A percentile compares a stretch with the other conserved stretches of the same genome.
Evolutionary conservation across 2,113 vertebrate genomes (phyloP).

Genomic region (Atherinomorus stipes): DNA sequence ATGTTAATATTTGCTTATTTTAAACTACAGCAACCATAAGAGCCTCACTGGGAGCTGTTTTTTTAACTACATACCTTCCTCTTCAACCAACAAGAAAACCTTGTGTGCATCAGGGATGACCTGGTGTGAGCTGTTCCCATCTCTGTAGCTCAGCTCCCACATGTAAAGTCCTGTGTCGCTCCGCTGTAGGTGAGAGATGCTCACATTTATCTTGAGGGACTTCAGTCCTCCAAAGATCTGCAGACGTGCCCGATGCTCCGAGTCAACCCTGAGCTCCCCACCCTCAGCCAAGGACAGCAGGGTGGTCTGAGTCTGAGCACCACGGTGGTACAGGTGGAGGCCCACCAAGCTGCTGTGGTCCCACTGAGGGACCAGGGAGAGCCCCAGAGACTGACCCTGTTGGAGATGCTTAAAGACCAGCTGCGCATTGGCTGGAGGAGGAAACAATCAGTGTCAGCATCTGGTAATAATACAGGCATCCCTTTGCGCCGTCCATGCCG

Average conservation of each 20-base stretch:
- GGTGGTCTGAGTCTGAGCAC: constrained; percentile 60
- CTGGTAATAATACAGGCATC: neutral
- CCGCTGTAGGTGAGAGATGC: constrained; percentile 38
- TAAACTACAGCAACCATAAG: neutral
- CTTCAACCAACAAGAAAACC: constrained; percentile 70
- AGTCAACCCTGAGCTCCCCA: constrained; percentile 3
- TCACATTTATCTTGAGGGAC: constrained; percentile 61
- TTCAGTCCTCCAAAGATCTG: constrained; percentile 22
- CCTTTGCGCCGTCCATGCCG: neutral
- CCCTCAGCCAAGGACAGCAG: constrained; percentile 56
- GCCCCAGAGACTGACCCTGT: constrained; percentile 53
- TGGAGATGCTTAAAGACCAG: constrained; percentile 47
- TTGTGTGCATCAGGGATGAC: neutral
- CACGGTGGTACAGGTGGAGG: constrained; percentile 69
- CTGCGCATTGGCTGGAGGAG: constrained; percentile 51
- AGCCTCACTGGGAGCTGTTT: neutral
- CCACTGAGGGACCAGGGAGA: constrained; percentile 53
- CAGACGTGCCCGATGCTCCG: constrained; percentile 47
- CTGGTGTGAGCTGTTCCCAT: constrained; percentile 6
- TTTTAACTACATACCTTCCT: constrained; percentile 52
- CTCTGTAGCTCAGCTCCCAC: constrained; percentile 63
- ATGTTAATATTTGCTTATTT: neutral
- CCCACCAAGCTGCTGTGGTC: neutral
- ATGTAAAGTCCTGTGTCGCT: constrained; percentile 72
- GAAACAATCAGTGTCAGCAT: neutral